Evolutionary conservation across 1,140 invertebrate species (phyloP).

Genomic region (Zaprionus davidi): DNA sequence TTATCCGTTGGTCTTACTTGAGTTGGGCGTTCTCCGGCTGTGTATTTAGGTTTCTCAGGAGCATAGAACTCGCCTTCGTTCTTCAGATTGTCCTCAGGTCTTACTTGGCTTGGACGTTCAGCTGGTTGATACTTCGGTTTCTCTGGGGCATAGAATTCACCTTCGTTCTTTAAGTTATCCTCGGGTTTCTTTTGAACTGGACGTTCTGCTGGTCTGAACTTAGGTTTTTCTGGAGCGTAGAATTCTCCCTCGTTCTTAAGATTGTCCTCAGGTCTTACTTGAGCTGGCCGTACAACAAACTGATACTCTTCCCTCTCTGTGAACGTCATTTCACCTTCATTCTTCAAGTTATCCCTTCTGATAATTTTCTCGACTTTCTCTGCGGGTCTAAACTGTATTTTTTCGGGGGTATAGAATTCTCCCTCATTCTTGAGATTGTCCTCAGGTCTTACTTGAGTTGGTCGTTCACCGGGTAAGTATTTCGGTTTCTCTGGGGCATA

Average conservation of each 20-base stretch:
- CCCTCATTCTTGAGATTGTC: background rate
- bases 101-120: slow-evolving; percentile 85
- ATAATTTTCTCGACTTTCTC: slow-evolving; percentile 85
- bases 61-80: slow-evolving; percentile 84
- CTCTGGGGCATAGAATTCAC: slow-evolving; percentile 86
- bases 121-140: slow-evolving; percentile 84
- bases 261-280: slow-evolving; percentile 87
- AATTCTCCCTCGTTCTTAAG: slow-evolving; percentile 86
- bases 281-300: slow-evolving; percentile 85
- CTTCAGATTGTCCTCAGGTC: slow-evolving; percentile 87
- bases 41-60: no score
- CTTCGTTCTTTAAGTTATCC: slow-evolving; percentile 87
- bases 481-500: slow-evolving; percentile 65
- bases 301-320: slow-evolving; percentile 84
- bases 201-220: slow-evolving; percentile 84
- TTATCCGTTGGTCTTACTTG: slow-evolving; percentile 86
- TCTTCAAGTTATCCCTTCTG: slow-evolving; percentile 87
- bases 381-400: slow-evolving; percentile 80
- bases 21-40: slow-evolving; percentile 86
- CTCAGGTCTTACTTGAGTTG: slow-evolving; percentile 64
- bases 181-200: slow-evolving; percentile 79
- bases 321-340: slow-evolving; percentile 86
- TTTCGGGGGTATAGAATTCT: no score
- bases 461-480: slow-evolving; percentile 85
- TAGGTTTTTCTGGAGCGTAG: slow-evolving; percentile 66